phyloP scores from a whole-genome alignment of 2,797 vertebrate genomes.

The Rhynchotus rufescens region DNA sequence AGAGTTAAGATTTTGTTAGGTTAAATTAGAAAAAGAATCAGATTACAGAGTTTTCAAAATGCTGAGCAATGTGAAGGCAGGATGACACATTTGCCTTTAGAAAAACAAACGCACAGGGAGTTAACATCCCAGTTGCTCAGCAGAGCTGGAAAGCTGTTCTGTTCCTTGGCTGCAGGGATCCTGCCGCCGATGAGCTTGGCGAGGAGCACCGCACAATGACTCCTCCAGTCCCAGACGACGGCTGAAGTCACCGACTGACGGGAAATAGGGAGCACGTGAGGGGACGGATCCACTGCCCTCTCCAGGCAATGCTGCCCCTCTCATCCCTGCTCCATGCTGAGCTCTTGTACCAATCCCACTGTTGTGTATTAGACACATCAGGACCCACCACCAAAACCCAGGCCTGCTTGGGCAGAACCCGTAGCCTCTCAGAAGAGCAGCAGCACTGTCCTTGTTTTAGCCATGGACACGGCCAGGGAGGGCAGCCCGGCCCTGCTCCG shows the following conservation, averaged over 20 bases:
- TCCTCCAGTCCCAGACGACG: fast-evolving
- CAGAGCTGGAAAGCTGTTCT: neutral
- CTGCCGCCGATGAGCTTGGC: neutral
- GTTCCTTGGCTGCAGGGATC: neutral
- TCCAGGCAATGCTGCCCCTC: neutral
- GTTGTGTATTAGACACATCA: neutral
- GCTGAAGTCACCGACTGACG: neutral
- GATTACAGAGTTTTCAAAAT: neutral
- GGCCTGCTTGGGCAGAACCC: neutral
- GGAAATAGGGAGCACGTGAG: neutral
- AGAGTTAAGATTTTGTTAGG: neutral
- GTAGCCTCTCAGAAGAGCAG: neutral
- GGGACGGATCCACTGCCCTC: neutral
- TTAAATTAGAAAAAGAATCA: neutral
- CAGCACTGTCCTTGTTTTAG: fast-evolving
- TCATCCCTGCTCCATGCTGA: neutral
- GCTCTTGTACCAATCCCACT: neutral
- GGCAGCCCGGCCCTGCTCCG: neutral
- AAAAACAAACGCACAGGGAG: neutral
- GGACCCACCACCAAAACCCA: neutral
- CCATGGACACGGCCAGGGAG: neutral
- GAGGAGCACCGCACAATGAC: neutral
- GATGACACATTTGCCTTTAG: neutral
- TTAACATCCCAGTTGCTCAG: neutral
- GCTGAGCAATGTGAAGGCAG: neutral